Conservation (phyloP, 1,140 invertebrate genomes). For the Bradynema listronoti region DNA sequence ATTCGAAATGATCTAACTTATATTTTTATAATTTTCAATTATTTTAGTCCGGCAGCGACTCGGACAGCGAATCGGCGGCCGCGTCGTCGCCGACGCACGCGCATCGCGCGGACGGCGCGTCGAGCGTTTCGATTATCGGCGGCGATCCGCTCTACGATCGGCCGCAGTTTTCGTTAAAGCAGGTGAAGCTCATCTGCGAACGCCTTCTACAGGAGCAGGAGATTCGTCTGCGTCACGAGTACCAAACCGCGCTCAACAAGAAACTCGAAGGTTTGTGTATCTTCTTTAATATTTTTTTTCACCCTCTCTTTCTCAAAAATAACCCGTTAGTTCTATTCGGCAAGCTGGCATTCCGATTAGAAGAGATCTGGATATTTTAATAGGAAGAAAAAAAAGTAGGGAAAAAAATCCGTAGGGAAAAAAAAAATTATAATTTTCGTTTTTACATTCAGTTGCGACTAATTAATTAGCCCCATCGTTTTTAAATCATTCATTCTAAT, state of each 20-base stretch:
- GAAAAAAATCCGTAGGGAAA: no score
- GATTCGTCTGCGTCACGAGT: constrained; percentile 55
- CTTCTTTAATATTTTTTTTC: background rate
- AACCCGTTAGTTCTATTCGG: no score
- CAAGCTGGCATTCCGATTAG: no score
- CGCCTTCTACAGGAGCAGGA: constrained; percentile 52
- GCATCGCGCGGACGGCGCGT: background rate
- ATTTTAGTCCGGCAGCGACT: constrained; percentile 51
- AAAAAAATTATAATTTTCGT: no score
- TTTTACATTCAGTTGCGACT: no score
- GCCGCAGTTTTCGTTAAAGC: constrained; percentile 50
- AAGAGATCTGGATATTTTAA: no score
- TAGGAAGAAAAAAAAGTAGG: no score
- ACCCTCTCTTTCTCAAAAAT: background rate
- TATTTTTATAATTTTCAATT: constrained; percentile 1
- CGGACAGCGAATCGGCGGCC: constrained; percentile 33
- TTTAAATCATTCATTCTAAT: no score
- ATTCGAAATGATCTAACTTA: background rate
- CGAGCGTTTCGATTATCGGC: constrained; percentile 2
- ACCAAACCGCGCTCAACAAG: constrained; percentile 49
- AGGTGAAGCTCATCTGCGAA: constrained; percentile 55
- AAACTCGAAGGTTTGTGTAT: constrained; percentile 43
- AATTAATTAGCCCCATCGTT: no score
- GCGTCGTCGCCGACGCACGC: no score
- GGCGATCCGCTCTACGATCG: constrained; percentile 39